Evolutionary conservation across 2,113 vertebrate genomes (phyloP).

Genomic region (Lipophrys pholis): DNA sequence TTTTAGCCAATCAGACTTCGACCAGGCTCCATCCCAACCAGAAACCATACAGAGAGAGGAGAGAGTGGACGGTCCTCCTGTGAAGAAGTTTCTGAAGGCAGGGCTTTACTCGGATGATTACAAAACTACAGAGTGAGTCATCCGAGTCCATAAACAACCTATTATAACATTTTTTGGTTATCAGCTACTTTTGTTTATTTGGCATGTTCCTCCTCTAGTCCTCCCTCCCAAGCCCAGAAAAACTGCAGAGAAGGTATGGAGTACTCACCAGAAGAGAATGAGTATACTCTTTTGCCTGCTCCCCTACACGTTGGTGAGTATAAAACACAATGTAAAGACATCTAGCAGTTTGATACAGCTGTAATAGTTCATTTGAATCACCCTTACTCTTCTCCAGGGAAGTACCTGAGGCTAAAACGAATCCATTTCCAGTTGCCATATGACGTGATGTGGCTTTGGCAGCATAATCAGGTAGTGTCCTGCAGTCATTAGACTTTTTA

Average conservation of each 20-base stretch:
- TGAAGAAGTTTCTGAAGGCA: conserved; percentile 95
- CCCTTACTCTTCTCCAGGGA: conserved; percentile 81
- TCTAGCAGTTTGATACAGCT: neutral
- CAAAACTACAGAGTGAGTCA: conserved; percentile 96
- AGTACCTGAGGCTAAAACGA: conserved; percentile 95
- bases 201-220: conserved; percentile 73
- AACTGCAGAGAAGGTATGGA: conserved; percentile 89
- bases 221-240: conserved; percentile 88
- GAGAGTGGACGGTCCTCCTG: conserved; percentile 85
- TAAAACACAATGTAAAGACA: neutral
- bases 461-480: conserved; percentile 91
- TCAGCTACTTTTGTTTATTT: conserved; percentile 6
- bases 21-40: conserved; percentile 74
- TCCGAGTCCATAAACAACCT: conserved; percentile 3
- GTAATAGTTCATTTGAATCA: conserved; percentile 12
- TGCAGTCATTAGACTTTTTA: neutral
- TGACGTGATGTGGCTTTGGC: conserved; percentile 97
- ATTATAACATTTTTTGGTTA: neutral
- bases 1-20: conserved; percentile 74
- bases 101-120: conserved; percentile 98
- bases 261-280: conserved; percentile 89
- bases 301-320: conserved; percentile 96
- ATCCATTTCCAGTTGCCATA: conserved; percentile 98
- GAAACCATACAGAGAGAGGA: conserved; percentile 86
- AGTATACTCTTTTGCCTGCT: conserved; percentile 91